A percentile compares a stretch with the other conserved stretches of the same genome.
Conservation (phyloP, 2,797 vertebrate species). For the Aselliscus stoliczkanus region DNA sequence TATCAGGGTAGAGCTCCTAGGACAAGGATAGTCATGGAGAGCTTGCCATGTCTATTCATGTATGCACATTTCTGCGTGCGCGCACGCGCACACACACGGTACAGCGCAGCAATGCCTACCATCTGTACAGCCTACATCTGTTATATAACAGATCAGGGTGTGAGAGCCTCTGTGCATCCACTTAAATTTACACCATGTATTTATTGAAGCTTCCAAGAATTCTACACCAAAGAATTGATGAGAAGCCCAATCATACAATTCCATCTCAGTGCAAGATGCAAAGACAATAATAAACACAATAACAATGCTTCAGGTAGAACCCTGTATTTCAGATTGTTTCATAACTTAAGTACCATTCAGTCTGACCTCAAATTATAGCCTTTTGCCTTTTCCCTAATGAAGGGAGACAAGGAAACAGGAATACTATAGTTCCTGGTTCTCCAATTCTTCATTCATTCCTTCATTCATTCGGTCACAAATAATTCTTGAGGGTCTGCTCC, state of each 20-base stretch:
- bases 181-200: conserved; percentile 21
- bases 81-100: too few relatives aligned
- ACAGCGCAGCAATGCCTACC: background rate
- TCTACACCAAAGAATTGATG: conserved; percentile 2
- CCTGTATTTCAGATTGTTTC: background rate
- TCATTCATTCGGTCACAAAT: background rate
- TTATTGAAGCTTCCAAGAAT: conserved; percentile 29
- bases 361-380: background rate
- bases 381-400: background rate
- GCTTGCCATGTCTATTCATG: background rate
- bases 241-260: background rate
- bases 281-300: background rate
- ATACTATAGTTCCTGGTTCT: background rate
- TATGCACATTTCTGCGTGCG: background rate
- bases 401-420: background rate
- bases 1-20: background rate
- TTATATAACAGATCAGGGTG: background rate
- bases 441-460: background rate
- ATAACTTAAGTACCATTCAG: background rate
- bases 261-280: background rate
- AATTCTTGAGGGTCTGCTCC: background rate
- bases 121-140: background rate
- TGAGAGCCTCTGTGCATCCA: background rate
- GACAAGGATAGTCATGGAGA: background rate
- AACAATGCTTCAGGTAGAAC: background rate